Base-by-base conservation (phyloP, 2,888 invertebrate genomes). In the Operophtera brumata region DNA sequence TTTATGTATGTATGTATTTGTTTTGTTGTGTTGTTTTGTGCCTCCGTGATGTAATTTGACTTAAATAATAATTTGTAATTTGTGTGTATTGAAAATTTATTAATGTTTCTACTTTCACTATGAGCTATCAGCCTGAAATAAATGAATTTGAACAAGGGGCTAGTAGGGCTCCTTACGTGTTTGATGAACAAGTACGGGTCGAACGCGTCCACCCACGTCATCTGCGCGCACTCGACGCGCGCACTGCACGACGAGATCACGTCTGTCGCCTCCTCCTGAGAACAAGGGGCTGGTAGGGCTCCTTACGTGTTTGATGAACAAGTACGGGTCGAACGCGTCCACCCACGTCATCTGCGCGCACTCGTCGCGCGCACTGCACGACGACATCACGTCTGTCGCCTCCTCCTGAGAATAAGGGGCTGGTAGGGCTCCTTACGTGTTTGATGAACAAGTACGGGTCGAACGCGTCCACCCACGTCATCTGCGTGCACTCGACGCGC, bases 171-270 rank as follows among this genome's bases (percentile, higher is more conserved):
- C 42, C 37, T 54, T 67, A 98, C 92, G 87, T 96, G 96, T 79
- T 97, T 96, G 61, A 98, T 97, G 80, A 98, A 97, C 54, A 95
- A 91, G 69, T 97, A 96, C 0, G 97, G 97, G 82, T 97, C 97
- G 73, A 97, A 97, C 0, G 95, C 93, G 64, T 96, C 96, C 89
- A 89, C 88, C 90, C 91, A 84, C 0, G 90, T 81, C 10, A 90
- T 80, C 68, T 91, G 91, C 39, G 88, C 88, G 47, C 86, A 82
- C 48, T 84, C 83, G 11, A 74, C 78, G 0, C 84, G 69, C 53
- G 60, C 79, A 49, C 82, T 82, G 75, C 88, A 87, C 0, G 87
- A 87, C 0, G 87, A 82, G 40, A 89, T 90, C 43, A 90, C 89
- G n/a, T 86, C 86, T 0, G 70, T 83, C 0, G 84, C 84, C 47